These are phyloP conservation scores for Ceratina japonica DNA, from an alignment of 1,140 invertebrate genomes.

Conservation along the genomic window DNA sequence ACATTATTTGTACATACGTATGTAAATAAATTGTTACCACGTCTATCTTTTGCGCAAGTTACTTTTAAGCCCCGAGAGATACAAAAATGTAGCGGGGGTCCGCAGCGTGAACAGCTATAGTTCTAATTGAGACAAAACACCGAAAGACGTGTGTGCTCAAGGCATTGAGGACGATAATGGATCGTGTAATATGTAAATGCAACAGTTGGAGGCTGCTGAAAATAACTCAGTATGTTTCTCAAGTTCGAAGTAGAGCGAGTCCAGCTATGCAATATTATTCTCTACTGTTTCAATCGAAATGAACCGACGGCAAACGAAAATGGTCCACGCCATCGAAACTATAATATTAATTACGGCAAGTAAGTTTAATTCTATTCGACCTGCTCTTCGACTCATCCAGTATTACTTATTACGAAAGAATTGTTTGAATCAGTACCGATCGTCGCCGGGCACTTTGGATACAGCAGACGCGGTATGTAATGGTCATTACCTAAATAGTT, in stretches of 20 bases:
- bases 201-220: conserved; percentile 22
- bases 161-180: conserved; percentile 23
- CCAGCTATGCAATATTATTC: background rate
- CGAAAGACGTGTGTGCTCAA: conserved; percentile 7
- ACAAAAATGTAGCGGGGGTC: too few species aligned
- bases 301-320: too few species aligned
- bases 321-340: too few species aligned
- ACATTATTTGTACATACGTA: conserved; percentile 13
- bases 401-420: too few species aligned
- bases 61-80: too few species aligned
- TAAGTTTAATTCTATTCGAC: too few species aligned
- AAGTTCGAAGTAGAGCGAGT: background rate
- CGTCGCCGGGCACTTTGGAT: conserved; percentile 47
- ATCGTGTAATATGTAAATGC: conserved; percentile 36
- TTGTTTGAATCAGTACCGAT: conserved; percentile 16
- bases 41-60: background rate
- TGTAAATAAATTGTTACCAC: conserved; percentile 41
- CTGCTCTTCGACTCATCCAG: too few species aligned
- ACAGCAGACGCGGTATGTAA: conserved; percentile 52
- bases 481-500: background rate
- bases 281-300: background rate
- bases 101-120: background rate
- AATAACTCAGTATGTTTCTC: conserved; percentile 30
- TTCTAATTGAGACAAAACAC: conserved; percentile 19
- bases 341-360: too few species aligned